These are phyloP conservation scores for Noctua fimbriata DNA, from an alignment of 2,888 invertebrate species.

Conservation along the genomic window DNA sequence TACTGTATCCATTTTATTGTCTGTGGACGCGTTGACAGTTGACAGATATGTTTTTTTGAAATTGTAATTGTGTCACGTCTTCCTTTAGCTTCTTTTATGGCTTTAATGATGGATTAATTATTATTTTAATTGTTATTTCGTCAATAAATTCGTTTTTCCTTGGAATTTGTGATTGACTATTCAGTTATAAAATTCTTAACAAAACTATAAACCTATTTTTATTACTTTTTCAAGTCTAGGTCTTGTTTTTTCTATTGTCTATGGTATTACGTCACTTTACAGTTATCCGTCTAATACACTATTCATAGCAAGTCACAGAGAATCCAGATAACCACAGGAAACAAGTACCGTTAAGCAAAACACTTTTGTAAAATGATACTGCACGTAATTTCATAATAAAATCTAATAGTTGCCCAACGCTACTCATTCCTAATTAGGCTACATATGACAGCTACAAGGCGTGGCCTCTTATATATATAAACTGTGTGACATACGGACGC, in stretches of 20 bases:
- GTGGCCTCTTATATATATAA: constrained; percentile 85
- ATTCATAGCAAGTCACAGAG: constrained; percentile 52
- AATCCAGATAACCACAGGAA: constrained; percentile 62
- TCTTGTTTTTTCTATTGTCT: constrained; percentile 10
- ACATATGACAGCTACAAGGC: constrained; percentile 89
- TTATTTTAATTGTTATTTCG: constrained; percentile 40
- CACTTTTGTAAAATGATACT: constrained; percentile 68
- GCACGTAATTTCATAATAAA: constrained; percentile 73
- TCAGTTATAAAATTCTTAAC: constrained; percentile 3
- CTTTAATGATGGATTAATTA: constrained; percentile 60
- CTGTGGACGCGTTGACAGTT: constrained; percentile 75
- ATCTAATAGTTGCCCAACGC: constrained; percentile 77
- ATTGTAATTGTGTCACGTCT: constrained; percentile 71
- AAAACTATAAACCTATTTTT: background rate
- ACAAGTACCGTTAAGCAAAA: constrained; percentile 61
- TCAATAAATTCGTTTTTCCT: constrained; percentile 27
- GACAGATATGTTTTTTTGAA: constrained; percentile 67
- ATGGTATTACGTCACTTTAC: constrained; percentile 34
- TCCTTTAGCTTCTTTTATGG: constrained; percentile 62
- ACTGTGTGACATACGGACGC: constrained; percentile 86
- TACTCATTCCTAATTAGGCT: constrained; percentile 88
- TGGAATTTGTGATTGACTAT: constrained; percentile 34
- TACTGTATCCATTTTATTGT: constrained; percentile 77
- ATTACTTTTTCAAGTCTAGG: constrained; percentile 10
- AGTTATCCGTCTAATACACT: constrained; percentile 44